Evolutionary conservation across 2,888 invertebrate genomes (phyloP).

Genomic region (Scaptomyza tumidula): DNA sequence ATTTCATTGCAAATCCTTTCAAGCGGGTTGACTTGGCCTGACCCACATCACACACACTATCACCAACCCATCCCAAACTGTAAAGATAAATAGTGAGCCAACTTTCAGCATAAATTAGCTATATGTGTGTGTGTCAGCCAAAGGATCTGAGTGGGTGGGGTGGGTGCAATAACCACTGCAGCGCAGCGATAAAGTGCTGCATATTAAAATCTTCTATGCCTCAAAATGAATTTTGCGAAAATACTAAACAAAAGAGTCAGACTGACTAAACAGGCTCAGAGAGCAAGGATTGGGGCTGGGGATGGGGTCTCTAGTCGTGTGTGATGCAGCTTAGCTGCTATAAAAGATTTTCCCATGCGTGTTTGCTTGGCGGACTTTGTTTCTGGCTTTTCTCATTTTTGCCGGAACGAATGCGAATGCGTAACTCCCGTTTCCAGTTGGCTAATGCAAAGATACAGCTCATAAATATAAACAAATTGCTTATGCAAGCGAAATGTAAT

Average conservation of each 20-base stretch:
- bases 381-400: conserved; percentile 33
- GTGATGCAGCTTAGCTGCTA: conserved; percentile 46
- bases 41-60: not conserved
- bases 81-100: conserved; percentile 41
- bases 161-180: conserved; percentile 41
- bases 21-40: conserved; percentile 29
- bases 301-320: conserved; percentile 5
- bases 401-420: conserved; percentile 59
- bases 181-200: conserved; percentile 62
- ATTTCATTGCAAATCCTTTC: conserved; percentile 68
- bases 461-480: conserved; percentile 52
- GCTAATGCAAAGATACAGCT: conserved; percentile 48
- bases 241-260: conserved; percentile 62
- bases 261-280: not conserved
- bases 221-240: conserved; percentile 77
- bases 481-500: conserved; percentile 63
- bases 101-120: conserved; percentile 71
- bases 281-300: no score
- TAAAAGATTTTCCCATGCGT: conserved; percentile 51
- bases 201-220: conserved; percentile 66
- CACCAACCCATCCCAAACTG: conserved; percentile 8
- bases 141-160: conserved; percentile 12
- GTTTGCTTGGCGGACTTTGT: conserved; percentile 48
- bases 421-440: conserved; percentile 55
- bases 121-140: conserved; percentile 58